These are phyloP conservation scores for Mastacembelus armatus DNA, from an alignment of 2,797 vertebrate genomes.

Conservation along the genomic window DNA sequence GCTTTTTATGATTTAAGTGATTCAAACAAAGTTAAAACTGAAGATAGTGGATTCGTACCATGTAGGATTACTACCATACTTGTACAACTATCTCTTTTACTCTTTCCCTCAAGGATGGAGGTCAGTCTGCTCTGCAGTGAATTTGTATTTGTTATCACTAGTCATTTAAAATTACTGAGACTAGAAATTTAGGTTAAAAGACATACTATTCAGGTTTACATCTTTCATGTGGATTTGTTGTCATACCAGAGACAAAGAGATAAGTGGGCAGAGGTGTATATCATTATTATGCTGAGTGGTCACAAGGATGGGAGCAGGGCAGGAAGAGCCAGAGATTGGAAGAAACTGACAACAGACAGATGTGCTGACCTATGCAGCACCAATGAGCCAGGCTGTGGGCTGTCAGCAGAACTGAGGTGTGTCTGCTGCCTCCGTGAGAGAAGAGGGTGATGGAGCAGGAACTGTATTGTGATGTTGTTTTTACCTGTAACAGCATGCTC, in stretches of 20 bases:
- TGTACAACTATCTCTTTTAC: background rate
- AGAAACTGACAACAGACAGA: constrained; percentile 79
- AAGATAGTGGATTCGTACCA: constrained; percentile 22
- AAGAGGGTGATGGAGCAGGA: constrained; percentile 18
- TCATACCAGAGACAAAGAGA: constrained; percentile 63
- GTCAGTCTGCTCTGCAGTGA: background rate
- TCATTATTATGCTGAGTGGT: constrained; percentile 73
- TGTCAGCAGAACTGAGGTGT: constrained; percentile 69
- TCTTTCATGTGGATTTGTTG: constrained; percentile 22
- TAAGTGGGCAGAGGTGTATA: constrained; percentile 73
- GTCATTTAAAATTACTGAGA: background rate
- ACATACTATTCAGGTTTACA: background rate
- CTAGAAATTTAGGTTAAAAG: background rate
- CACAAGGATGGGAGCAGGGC: constrained; percentile 65
- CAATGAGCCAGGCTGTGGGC: constrained; percentile 64
- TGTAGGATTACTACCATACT: background rate
- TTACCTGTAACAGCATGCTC: background rate
- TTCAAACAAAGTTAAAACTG: constrained; percentile 33
- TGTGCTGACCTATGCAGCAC: constrained; percentile 81
- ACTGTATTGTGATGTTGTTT: background rate
- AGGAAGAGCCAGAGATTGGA: constrained; percentile 64
- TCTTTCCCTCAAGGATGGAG: background rate
- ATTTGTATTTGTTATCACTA: background rate
- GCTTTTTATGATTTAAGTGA: constrained; percentile 18
- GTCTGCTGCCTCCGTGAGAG: constrained; percentile 44